These are phyloP conservation scores for Halcyon leucocephala DNA, from an alignment of 2,797 vertebrate genomes.

Conservation along the genomic window DNA sequence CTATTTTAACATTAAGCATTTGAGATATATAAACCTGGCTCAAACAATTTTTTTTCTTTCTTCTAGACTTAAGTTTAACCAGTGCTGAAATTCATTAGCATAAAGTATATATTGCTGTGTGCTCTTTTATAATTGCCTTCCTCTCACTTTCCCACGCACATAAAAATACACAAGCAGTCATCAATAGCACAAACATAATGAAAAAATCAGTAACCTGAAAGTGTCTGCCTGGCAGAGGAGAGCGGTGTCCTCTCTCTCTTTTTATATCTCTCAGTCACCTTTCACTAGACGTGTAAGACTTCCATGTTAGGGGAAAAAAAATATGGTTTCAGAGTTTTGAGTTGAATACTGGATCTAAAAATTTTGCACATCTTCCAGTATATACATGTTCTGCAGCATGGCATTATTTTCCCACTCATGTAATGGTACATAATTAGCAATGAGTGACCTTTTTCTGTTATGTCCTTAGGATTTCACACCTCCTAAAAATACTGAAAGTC, in stretches of 20 bases:
- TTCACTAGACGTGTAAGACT: background rate
- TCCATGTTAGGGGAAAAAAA: background rate
- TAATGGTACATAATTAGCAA: background rate
- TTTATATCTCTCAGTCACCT: background rate
- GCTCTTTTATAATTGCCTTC: background rate
- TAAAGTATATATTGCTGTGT: background rate
- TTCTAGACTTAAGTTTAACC: background rate
- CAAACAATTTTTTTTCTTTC: accelerated
- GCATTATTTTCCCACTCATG: background rate
- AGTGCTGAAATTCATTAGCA: background rate
- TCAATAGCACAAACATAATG: background rate
- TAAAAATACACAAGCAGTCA: background rate
- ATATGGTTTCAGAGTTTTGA: background rate
- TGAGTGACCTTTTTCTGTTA: background rate
- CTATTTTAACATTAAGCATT: background rate
- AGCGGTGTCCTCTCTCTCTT: background rate
- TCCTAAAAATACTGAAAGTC: background rate
- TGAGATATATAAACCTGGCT: background rate
- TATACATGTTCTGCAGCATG: background rate
- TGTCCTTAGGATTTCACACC: background rate
- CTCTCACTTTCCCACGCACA: background rate
- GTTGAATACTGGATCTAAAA: background rate
- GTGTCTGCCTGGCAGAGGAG: background rate
- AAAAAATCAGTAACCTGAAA: background rate
- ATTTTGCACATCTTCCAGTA: background rate